Percentiles rank a stretch among this genome's conserved stretches.
Conservation (phyloP, 1,140 invertebrate species). For the Ostrea denselamellosa region DNA sequence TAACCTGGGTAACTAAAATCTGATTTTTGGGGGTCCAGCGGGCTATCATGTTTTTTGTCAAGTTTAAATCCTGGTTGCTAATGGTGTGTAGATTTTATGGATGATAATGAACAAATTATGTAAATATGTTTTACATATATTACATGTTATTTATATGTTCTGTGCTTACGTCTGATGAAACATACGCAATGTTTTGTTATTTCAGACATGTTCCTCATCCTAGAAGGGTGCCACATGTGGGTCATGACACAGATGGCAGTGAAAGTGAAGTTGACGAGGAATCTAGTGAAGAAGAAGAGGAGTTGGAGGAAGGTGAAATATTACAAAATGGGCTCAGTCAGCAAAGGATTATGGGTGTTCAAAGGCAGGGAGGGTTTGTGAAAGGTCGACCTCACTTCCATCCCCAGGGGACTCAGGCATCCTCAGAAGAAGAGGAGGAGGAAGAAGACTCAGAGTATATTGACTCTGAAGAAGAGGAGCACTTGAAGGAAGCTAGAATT, state of each 20-base stretch:
- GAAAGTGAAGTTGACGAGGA: slow-evolving; percentile 63
- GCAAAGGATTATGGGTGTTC: slow-evolving; percentile 55
- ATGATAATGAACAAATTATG: too few species aligned
- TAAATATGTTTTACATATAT: too few species aligned
- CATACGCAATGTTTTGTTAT: background rate
- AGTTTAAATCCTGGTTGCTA: too few species aligned
- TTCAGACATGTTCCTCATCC: slow-evolving; percentile 49
- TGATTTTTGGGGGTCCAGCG: too few species aligned
- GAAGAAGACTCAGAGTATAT: slow-evolving; percentile 70
- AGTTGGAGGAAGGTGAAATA: slow-evolving; percentile 49
- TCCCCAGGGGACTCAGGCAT: slow-evolving; percentile 43
- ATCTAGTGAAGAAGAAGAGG: slow-evolving; percentile 67
- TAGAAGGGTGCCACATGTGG: slow-evolving; percentile 40
- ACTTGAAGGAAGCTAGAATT: slow-evolving; percentile 66
- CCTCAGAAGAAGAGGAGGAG: slow-evolving; percentile 66
- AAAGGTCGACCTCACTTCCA: slow-evolving; percentile 42
- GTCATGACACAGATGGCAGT: slow-evolving; percentile 53
- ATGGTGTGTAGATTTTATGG: too few species aligned
- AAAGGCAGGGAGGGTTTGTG: slow-evolving; percentile 30
- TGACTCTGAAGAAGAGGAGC: slow-evolving; percentile 72
- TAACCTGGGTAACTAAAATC: too few species aligned
- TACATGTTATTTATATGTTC: too few species aligned
- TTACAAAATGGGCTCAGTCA: slow-evolving; percentile 39
- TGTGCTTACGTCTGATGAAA: background rate
- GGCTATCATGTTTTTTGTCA: too few species aligned